Conservation (phyloP, 2,113 vertebrate species). For the Nicator chloris region DNA sequence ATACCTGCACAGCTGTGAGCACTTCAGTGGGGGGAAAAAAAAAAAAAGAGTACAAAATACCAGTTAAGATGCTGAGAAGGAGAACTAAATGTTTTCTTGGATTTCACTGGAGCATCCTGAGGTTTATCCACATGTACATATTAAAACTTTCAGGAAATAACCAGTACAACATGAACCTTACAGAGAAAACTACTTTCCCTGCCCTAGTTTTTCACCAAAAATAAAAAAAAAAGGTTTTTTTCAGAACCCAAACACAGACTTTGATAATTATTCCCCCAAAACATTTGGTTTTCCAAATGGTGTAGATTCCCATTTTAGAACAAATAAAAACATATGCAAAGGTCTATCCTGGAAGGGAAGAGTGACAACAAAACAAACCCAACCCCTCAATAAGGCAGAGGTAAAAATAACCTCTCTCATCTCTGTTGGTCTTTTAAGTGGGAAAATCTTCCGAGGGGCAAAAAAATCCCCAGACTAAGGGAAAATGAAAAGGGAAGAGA, state of each 20-base stretch:
- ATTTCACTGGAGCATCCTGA: neutral
- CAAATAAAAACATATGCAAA: neutral
- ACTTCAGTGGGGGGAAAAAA: fast-evolving
- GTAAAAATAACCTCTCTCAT: neutral
- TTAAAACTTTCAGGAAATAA: neutral
- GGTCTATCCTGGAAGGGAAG: neutral
- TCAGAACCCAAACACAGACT: neutral
- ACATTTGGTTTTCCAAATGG: neutral
- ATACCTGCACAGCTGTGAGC: neutral
- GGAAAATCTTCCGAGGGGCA: neutral
- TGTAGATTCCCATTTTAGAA: neutral
- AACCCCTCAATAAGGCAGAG: neutral
- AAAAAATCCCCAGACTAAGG: neutral
- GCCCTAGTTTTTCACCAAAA: neutral
- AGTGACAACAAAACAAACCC: neutral
- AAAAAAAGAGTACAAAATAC: neutral
- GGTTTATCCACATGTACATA: neutral
- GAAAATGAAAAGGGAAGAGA: neutral
- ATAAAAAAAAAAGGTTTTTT: neutral
- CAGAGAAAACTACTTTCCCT: neutral
- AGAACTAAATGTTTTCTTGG: neutral
- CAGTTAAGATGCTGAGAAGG: neutral
- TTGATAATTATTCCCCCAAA: neutral
- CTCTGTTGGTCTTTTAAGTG: neutral
- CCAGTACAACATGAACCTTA: neutral